phyloP scores from a whole-genome alignment of 2,113 vertebrate species.

The Pangasianodon hypophthalmus region DNA sequence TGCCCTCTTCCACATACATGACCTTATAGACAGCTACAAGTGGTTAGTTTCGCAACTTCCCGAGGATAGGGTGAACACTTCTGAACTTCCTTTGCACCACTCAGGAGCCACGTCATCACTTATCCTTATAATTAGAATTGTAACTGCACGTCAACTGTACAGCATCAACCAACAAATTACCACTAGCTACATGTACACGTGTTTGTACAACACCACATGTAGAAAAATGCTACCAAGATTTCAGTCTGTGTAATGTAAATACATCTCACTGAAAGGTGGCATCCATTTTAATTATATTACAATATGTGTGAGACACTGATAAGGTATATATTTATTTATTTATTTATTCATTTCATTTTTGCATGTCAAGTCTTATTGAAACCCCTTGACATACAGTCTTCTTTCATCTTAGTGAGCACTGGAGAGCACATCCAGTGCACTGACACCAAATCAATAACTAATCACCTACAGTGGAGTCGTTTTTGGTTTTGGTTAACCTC shows the following conservation, averaged over 20 bases:
- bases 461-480: constrained; percentile 56
- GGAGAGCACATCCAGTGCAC: constrained; percentile 48
- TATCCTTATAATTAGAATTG: no score
- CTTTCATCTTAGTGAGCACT: constrained; percentile 39
- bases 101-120: no score
- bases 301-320: background rate
- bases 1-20: background rate
- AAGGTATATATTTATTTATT: background rate
- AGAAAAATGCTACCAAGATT: no score
- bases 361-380: background rate
- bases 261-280: background rate
- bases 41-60: no score
- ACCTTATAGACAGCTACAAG: background rate
- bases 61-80: no score
- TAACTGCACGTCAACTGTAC: no score
- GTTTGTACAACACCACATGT: no score
- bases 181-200: no score
- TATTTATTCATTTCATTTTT: background rate
- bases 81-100: no score
- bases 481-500: constrained; percentile 56
- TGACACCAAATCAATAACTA: constrained; percentile 68
- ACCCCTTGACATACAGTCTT: background rate
- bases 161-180: no score
- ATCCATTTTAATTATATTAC: background rate
- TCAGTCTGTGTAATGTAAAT: background rate